Evolutionary conservation across 2,113 vertebrate species (phyloP).

Genomic region (Alaudala cheleensis): DNA sequence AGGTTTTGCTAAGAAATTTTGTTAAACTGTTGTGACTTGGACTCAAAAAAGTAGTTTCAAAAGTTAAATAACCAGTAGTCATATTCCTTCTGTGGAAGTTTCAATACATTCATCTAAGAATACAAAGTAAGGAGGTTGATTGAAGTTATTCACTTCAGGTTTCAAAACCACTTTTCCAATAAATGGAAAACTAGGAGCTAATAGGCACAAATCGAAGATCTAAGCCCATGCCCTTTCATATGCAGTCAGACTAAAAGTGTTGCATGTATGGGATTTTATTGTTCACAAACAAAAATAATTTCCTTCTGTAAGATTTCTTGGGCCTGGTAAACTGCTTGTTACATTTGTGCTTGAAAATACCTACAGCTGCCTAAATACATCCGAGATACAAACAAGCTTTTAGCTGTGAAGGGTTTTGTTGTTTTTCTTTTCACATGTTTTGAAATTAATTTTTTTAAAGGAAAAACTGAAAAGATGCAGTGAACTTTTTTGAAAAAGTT

Average conservation of each 20-base stretch:
- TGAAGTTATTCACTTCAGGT: neutral
- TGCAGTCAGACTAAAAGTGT: neutral
- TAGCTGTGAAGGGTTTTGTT: neutral
- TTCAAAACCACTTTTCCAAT: neutral
- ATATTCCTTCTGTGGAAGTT: neutral
- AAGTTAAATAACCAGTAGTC: neutral
- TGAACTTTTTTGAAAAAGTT: neutral
- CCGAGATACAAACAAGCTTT: neutral
- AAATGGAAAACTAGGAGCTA: neutral
- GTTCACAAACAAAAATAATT: neutral
- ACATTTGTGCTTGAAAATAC: neutral
- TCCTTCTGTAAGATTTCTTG: neutral
- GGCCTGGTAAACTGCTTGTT: neutral
- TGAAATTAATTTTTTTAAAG: neutral
- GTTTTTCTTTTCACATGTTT: fast-evolving
- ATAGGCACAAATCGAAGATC: neutral
- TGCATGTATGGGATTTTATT: neutral
- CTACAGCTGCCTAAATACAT: neutral
- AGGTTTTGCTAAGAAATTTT: neutral
- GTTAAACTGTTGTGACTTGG: neutral
- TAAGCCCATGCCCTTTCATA: neutral
- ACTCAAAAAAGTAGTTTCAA: neutral
- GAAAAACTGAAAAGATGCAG: neutral
- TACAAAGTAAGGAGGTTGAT: neutral
- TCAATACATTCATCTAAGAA: neutral